Percentiles rank a stretch among this genome's conserved stretches.
Conservation (phyloP, 1,140 invertebrate species). For the Hetaerina americana region DNA sequence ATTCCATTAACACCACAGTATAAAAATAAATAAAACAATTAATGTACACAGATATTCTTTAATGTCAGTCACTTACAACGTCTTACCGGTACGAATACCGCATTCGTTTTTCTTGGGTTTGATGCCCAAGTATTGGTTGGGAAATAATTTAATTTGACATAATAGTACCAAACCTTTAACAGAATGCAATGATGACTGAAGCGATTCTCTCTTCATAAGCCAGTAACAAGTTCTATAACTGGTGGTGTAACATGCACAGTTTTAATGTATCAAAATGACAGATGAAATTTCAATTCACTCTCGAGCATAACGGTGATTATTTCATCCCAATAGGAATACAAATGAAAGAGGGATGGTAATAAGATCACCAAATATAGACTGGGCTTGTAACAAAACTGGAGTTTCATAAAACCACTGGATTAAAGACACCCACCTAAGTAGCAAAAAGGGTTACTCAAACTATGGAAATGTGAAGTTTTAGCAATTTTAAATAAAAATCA, state of each 20-base stretch:
- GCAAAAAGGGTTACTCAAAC: background rate
- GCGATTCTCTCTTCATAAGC: background rate
- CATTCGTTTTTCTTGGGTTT: background rate
- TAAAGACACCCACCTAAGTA: background rate
- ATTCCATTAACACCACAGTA: too few species aligned
- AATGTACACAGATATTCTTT: background rate
- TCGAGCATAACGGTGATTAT: background rate
- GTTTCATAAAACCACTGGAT: too few species aligned
- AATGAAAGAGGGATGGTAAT: background rate
- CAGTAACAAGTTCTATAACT: background rate
- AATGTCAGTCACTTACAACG: background rate
- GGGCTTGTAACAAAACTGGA: background rate
- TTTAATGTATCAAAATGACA: background rate
- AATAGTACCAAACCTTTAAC: background rate
- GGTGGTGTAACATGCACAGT: background rate
- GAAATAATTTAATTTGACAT: constrained; percentile 1
- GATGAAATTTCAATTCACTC: background rate
- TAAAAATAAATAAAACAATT: too few species aligned
- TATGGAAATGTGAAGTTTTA: background rate
- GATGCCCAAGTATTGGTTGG: background rate
- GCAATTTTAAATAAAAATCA: background rate
- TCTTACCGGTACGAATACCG: background rate
- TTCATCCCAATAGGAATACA: background rate
- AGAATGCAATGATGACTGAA: background rate
- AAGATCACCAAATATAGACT: too few species aligned